Evolutionary conservation across 1,140 invertebrate genomes (phyloP).

Genomic region (Pissodes strobi): DNA sequence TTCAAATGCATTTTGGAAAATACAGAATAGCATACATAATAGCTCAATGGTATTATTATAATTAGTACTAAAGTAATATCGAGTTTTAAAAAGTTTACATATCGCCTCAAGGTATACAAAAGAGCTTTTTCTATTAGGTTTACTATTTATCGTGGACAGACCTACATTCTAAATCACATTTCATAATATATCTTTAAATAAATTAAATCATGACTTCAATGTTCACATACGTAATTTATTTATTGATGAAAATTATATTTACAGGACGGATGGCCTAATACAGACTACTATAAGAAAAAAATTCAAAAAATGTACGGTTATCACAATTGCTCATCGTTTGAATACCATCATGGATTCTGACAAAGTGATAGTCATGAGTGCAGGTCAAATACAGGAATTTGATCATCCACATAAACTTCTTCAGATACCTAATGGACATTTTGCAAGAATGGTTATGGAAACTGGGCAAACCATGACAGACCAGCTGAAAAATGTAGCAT

Average conservation of each 20-base stretch:
- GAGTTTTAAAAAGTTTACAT: no score
- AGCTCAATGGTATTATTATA: no score
- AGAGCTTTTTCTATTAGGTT: no score
- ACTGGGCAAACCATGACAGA: constrained; percentile 52
- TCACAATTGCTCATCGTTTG: constrained; percentile 72
- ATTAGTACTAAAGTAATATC: no score
- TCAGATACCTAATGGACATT: constrained; percentile 59
- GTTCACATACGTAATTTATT: no score
- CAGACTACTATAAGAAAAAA: constrained; percentile 64
- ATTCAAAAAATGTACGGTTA: constrained; percentile 67
- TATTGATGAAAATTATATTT: not conserved
- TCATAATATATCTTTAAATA: no score
- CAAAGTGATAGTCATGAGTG: constrained; percentile 53
- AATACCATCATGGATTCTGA: no score
- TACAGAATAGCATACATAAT: not conserved
- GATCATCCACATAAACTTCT: constrained; percentile 52
- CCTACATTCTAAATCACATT: no score
- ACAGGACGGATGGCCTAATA: constrained; percentile 62
- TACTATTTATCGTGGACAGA: no score
- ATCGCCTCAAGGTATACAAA: no score
- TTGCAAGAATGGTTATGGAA: constrained; percentile 73
- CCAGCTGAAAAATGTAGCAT: constrained; percentile 37
- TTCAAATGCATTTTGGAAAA: no score
- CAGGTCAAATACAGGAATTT: constrained; percentile 50
- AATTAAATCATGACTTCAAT: no score